These are phyloP conservation scores for Scomber japonicus DNA, from an alignment of 2,113 vertebrate genomes.

Conservation along the genomic window DNA sequence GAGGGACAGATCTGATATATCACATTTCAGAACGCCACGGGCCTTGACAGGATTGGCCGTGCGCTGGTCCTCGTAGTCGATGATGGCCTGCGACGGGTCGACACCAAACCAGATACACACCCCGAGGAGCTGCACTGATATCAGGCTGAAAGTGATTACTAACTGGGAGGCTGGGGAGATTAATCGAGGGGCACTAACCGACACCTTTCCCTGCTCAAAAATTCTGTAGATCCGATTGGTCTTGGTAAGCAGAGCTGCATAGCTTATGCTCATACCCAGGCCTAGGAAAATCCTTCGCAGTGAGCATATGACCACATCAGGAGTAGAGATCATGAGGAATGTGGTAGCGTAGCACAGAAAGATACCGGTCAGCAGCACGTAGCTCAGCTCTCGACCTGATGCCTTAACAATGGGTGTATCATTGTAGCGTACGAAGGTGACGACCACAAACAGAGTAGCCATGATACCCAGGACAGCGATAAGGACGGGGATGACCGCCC, in stretches of 20 bases:
- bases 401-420: slow-evolving; percentile 97
- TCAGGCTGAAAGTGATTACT: slow-evolving; percentile 96
- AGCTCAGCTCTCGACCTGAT: slow-evolving; percentile 95
- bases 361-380: slow-evolving; percentile 94
- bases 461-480: slow-evolving; percentile 93
- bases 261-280: slow-evolving; percentile 97
- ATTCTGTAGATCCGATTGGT: slow-evolving; percentile 98
- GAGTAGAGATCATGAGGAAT: slow-evolving; percentile 96
- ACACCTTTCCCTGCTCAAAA: slow-evolving; percentile 97
- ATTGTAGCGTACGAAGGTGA: slow-evolving; percentile 95
- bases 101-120: slow-evolving; percentile 97
- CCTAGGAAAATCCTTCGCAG: slow-evolving; percentile 94
- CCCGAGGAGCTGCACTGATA: slow-evolving; percentile 94
- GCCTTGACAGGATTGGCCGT: slow-evolving; percentile 92
- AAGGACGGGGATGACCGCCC: slow-evolving; percentile 94
- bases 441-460: slow-evolving; percentile 92
- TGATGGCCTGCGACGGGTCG: slow-evolving; percentile 94
- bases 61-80: slow-evolving; percentile 97
- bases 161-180: slow-evolving; percentile 97
- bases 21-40: slow-evolving; percentile 90
- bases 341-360: slow-evolving; percentile 96
- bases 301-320: slow-evolving; percentile 91
- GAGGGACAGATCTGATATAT: slow-evolving; percentile 97
- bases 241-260: slow-evolving; percentile 96
- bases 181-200: slow-evolving; percentile 92